These are phyloP conservation scores for Sinocyclocheilus maitianheensis DNA, from an alignment of 2,113 vertebrate genomes.

Conservation along the genomic window DNA sequence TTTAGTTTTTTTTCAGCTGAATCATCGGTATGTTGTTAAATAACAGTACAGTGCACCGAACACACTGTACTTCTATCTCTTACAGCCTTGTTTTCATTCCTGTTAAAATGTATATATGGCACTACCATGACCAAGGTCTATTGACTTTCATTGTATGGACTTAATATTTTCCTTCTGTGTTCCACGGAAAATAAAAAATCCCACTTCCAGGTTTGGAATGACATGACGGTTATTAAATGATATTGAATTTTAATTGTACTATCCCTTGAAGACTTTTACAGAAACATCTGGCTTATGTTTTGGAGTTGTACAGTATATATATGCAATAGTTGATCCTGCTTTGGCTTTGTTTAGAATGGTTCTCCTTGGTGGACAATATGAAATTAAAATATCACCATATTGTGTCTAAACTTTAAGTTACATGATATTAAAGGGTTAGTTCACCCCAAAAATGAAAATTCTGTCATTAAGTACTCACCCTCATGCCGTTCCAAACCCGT, in stretches of 20 bases:
- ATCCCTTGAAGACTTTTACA: neutral
- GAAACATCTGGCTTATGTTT: neutral
- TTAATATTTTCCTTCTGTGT: neutral
- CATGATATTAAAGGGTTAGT: too few relatives aligned
- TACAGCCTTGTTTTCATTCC: too few relatives aligned
- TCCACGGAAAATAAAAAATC: neutral
- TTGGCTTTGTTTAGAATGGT: neutral
- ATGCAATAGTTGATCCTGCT: neutral
- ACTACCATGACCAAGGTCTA: too few relatives aligned
- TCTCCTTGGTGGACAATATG: neutral
- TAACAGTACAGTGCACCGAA: too few relatives aligned
- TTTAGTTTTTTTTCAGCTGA: too few relatives aligned
- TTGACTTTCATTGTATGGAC: neutral
- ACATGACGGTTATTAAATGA: neutral
- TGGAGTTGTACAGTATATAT: neutral
- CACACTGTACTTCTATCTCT: too few relatives aligned
- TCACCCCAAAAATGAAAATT: too few relatives aligned
- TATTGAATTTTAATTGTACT: neutral
- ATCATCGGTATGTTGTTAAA: too few relatives aligned
- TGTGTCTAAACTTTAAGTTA: neutral
- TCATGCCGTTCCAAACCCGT: too few relatives aligned
- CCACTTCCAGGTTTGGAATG: neutral
- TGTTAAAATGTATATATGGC: too few relatives aligned
- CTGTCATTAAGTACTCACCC: too few relatives aligned
- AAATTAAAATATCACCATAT: neutral